phyloP scores from a whole-genome alignment of 2,113 vertebrate genomes.

The Andinoacara biseriatus region DNA sequence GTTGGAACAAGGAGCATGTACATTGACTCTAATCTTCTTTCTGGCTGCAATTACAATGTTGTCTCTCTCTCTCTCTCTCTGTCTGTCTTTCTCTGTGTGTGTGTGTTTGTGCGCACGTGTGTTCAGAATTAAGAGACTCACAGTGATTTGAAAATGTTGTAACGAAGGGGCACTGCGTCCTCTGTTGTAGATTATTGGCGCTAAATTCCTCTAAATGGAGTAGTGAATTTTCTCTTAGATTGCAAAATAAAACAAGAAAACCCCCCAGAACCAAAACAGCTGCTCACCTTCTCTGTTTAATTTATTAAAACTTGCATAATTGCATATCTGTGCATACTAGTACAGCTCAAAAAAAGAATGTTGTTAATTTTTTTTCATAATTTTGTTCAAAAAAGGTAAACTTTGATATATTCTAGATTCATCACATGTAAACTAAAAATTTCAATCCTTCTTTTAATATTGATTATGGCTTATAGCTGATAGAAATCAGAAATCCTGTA shows the following conservation, averaged over 20 bases:
- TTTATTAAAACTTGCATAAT: background rate
- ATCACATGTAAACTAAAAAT: background rate
- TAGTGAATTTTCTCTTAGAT: background rate
- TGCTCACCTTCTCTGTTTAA: background rate
- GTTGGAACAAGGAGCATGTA: constrained; percentile 18
- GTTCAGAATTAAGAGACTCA: constrained; percentile 12
- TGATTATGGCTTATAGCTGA: background rate
- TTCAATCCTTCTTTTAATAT: background rate
- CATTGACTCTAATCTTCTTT: constrained; percentile 40
- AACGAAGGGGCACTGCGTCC: background rate
- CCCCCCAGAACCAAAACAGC: background rate
- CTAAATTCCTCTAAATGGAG: background rate
- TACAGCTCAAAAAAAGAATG: background rate
- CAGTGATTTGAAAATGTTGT: background rate
- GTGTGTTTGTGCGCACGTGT: background rate
- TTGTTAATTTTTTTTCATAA: background rate
- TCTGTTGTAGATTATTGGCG: background rate
- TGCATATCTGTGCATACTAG: background rate
- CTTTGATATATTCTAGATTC: too few relatives aligned
- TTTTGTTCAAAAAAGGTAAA: too few relatives aligned
- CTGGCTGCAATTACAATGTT: background rate
- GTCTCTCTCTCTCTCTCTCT: background rate
- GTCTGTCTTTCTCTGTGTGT: background rate
- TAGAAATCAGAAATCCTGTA: background rate
- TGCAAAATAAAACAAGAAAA: background rate